Percentiles rank a stretch among this genome's conserved stretches.
Conservation (phyloP, 2,888 invertebrate species). For the Pelosia muscerda region DNA sequence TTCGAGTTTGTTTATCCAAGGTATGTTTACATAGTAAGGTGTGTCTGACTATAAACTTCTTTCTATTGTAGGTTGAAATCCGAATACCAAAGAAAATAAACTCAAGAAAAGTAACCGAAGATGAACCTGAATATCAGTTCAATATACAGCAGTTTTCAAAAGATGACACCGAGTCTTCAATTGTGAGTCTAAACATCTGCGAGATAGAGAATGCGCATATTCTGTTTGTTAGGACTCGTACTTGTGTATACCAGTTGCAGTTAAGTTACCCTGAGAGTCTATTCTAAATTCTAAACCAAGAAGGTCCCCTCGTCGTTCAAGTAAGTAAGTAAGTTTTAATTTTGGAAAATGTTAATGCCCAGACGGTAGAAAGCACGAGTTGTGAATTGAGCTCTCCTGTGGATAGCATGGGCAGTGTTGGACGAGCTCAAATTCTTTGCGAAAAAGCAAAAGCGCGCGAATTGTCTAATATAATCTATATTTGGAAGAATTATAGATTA, state of each 20-base stretch:
- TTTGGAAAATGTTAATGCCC: no score
- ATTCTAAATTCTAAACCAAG: not conserved
- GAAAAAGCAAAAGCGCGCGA: no score
- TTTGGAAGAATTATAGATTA: no score
- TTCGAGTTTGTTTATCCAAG: not conserved
- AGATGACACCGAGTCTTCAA: constrained; percentile 19
- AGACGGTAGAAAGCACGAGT: no score
- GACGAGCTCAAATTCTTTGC: no score
- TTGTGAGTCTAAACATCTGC: constrained; percentile 41
- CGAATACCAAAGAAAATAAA: constrained; percentile 14
- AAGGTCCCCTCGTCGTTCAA: no score
- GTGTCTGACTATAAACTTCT: not conserved
- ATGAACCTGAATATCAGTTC: constrained; percentile 7
- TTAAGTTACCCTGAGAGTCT: constrained; percentile 32
- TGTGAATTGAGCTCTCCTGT: no score
- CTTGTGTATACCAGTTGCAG: constrained; percentile 36
- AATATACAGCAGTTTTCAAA: constrained; percentile 21
- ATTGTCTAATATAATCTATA: no score
- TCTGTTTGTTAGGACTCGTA: constrained; percentile 35
- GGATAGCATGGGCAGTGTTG: no score
- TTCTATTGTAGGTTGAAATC: constrained; percentile 30
- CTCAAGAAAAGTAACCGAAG: not conserved
- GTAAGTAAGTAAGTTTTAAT: no score
- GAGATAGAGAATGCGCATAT: constrained; percentile 40
- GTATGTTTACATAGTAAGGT: not conserved